Percentiles rank a stretch among this genome's conserved stretches.
Evolutionary conservation across 2,888 invertebrate species (phyloP).

Genomic region (Tenthredo scrophulariae): DNA sequence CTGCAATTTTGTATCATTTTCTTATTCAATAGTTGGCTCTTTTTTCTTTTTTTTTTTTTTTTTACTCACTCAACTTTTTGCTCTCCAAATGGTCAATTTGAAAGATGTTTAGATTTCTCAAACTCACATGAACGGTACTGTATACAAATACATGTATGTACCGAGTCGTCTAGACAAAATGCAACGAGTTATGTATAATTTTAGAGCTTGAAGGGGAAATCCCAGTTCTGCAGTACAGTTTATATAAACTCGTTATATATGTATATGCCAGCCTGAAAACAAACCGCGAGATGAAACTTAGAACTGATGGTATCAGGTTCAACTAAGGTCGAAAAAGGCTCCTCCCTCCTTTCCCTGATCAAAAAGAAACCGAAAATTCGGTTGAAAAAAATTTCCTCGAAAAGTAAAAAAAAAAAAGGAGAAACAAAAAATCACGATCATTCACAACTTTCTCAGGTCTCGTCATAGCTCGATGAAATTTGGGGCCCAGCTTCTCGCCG

Average conservation of each 20-base stretch:
- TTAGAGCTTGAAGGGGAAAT: conserved; percentile 1
- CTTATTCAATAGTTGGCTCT: too few relatives aligned
- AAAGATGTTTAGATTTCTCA: too few relatives aligned
- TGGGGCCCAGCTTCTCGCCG: background rate
- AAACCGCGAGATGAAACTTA: background rate
- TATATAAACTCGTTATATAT: background rate
- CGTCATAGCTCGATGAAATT: background rate
- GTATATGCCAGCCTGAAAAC: background rate
- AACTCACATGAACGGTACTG: background rate
- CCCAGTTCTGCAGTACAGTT: background rate
- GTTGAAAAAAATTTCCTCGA: background rate
- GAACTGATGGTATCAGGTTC: background rate
- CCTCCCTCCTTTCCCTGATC: too few relatives aligned
- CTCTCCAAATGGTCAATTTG: too few relatives aligned
- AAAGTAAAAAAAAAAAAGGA: background rate
- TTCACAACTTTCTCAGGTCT: background rate
- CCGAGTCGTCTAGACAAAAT: conserved; percentile 27
- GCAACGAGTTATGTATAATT: conserved; percentile 37
- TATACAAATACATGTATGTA: background rate
- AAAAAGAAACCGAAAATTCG: background rate
- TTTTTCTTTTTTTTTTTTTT: too few relatives aligned
- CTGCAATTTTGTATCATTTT: too few relatives aligned
- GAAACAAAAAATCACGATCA: too few relatives aligned
- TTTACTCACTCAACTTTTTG: too few relatives aligned
- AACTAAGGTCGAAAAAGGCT: background rate